A percentile compares a stretch with the other conserved stretches of the same genome.
These are phyloP conservation scores for Rhinatrema bivittatum DNA, from an alignment of 2,797 vertebrate species.

Conservation along the genomic window DNA sequence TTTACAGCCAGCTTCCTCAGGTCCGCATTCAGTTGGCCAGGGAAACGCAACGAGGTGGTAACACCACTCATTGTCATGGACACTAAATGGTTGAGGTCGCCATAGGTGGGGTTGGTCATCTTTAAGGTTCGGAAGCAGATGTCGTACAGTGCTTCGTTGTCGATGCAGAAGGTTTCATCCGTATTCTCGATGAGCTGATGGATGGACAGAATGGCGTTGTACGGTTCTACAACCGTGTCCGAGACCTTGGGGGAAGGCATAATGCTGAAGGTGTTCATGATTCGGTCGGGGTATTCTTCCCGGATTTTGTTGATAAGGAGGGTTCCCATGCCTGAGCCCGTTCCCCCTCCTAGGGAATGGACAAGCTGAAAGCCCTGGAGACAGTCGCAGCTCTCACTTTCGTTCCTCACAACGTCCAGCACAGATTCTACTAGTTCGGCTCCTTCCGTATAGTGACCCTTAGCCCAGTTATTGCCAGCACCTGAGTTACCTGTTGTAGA, in stretches of 20 bases:
- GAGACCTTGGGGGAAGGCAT: slow-evolving; percentile 95
- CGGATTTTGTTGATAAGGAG: slow-evolving; percentile 88
- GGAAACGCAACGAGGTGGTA: slow-evolving; percentile 92
- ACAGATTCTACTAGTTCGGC: slow-evolving; percentile 87
- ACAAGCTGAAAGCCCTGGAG: slow-evolving; percentile 93
- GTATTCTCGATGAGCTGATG: slow-evolving; percentile 87
- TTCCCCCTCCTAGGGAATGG: slow-evolving; percentile 91
- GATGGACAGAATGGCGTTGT: slow-evolving; percentile 87
- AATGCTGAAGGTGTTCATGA: slow-evolving; percentile 89
- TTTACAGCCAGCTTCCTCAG: slow-evolving; percentile 93
- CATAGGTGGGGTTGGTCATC: slow-evolving; percentile 81
- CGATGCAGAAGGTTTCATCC: slow-evolving; percentile 90
- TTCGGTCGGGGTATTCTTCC: slow-evolving; percentile 91
- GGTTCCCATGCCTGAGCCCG: slow-evolving; percentile 93
- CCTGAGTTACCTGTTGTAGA: slow-evolving; percentile 76
- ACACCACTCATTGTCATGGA: slow-evolving; percentile 94
- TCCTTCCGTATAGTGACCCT: slow-evolving; percentile 95
- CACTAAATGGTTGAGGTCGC: slow-evolving; percentile 94
- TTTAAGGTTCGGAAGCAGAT: slow-evolving; percentile 92
- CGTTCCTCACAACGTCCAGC: slow-evolving; percentile 75
- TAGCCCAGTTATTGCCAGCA: slow-evolving; percentile 98
- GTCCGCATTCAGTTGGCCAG: slow-evolving; percentile 93
- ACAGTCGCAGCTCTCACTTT: slow-evolving; percentile 89
- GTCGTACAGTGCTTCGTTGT: slow-evolving; percentile 93
- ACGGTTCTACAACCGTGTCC: slow-evolving; percentile 93